A percentile compares a stretch with the other conserved stretches of the same genome.
These are phyloP conservation scores for Andrena praecox DNA, from an alignment of 2,888 invertebrate genomes.

Conservation along the genomic window DNA sequence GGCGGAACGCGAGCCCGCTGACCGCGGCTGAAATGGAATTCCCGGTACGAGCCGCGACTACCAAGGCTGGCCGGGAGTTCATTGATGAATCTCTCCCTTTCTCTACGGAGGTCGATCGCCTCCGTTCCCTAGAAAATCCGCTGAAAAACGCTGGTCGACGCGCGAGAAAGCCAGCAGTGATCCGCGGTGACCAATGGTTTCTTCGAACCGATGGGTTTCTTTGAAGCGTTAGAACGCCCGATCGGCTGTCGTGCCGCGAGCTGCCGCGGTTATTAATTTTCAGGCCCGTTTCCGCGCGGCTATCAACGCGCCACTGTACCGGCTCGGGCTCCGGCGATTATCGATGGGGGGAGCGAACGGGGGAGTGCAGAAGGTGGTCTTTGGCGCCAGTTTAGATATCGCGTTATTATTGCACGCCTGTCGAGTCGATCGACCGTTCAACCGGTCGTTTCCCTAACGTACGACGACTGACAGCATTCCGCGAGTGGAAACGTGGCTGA, in stretches of 20 bases:
- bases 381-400: conserved; percentile 58
- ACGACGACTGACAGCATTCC: conserved; percentile 45
- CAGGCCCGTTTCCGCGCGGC: neutral
- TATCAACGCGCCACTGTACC: neutral
- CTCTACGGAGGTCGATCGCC: conserved; percentile 57
- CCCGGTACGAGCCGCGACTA: conserved; percentile 48
- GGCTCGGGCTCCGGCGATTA: conserved; percentile 5
- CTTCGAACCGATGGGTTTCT: neutral
- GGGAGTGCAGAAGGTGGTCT: conserved; percentile 29
- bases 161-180: conserved; percentile 34
- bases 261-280: conserved; percentile 1
- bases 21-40: conserved; percentile 51
- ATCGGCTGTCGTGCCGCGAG: neutral
- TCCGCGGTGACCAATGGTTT: conserved; percentile 8
- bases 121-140: conserved; percentile 55
- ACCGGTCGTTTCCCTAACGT: conserved; percentile 36
- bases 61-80: conserved; percentile 49
- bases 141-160: conserved; percentile 28
- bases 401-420: conserved; percentile 42
- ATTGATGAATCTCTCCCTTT: conserved; percentile 64
- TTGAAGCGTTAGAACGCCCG: neutral
- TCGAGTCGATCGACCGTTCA: conserved; percentile 28
- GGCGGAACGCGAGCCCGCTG: conserved; percentile 14
- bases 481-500: conserved; percentile 33
- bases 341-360: conserved; percentile 4